Evolutionary conservation across 1,140 invertebrate species (phyloP).

Genomic region (Drosophila nikananu): DNA sequence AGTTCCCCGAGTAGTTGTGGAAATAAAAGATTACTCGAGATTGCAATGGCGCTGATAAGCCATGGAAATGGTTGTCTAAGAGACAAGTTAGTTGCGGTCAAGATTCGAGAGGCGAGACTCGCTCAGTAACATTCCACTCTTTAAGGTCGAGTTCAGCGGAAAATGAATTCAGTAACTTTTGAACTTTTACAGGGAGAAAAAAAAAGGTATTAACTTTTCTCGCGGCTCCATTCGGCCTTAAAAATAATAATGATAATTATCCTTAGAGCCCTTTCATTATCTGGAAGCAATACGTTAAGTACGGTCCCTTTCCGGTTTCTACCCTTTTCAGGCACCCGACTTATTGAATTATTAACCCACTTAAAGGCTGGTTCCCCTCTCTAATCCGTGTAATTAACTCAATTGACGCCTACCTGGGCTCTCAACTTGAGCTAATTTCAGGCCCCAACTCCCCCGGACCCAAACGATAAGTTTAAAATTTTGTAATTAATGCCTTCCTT

Average conservation of each 20-base stretch:
- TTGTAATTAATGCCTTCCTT: conserved; percentile 59
- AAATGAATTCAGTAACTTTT: conserved; percentile 10
- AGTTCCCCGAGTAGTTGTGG: conserved; percentile 43
- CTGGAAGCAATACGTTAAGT: conserved; percentile 6
- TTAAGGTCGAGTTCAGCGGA: conserved; percentile 1
- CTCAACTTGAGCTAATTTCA: conserved; percentile 21
- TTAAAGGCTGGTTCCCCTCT: conserved; percentile 33
- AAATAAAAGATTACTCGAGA: conserved; percentile 48
- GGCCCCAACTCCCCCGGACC: not conserved
- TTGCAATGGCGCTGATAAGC: conserved; percentile 47
- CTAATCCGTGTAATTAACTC: conserved; percentile 62
- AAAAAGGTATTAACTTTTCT: not conserved
- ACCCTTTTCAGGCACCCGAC: conserved; percentile 7
- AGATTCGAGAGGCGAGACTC: conserved; percentile 7
- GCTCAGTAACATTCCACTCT: conserved; percentile 10
- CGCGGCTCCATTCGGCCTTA: not conserved
- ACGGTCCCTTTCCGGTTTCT: conserved; percentile 20
- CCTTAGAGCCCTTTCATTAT: conserved; percentile 11
- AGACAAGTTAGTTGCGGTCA: conserved; percentile 50
- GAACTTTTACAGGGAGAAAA: not conserved
- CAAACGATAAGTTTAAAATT: conserved; percentile 47
- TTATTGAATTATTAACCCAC: conserved; percentile 57
- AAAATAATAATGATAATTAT: conserved; percentile 32
- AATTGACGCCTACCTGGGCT: conserved; percentile 30
- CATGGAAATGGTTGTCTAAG: conserved; percentile 39